Conservation (phyloP, 2,113 vertebrate genomes). For the Haemorhous mexicanus region DNA sequence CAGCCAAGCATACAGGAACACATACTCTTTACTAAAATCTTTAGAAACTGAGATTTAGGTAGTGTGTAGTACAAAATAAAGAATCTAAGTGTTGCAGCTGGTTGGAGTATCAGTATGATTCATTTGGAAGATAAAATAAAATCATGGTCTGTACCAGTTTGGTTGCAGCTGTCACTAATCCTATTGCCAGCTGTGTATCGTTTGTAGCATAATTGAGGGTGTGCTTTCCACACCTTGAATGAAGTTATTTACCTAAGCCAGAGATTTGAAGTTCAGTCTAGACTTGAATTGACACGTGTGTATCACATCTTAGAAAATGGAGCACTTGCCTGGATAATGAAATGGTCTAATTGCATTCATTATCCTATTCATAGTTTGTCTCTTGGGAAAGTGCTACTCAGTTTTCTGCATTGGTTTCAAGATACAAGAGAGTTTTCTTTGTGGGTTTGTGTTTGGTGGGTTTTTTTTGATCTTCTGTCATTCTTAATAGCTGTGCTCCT, state of each 20-base stretch:
- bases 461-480: background rate
- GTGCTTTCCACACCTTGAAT: background rate
- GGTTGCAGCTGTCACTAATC: background rate
- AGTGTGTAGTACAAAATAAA: background rate
- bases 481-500: background rate
- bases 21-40: background rate
- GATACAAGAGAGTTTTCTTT: background rate
- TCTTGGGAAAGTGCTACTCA: background rate
- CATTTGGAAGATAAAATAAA: background rate
- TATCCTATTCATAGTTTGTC: background rate
- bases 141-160: background rate
- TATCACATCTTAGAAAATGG: background rate
- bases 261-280: background rate
- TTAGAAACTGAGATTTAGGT: background rate
- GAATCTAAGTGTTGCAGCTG: background rate
- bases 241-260: background rate
- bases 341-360: background rate
- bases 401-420: background rate
- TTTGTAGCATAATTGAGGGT: background rate
- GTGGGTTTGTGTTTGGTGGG: background rate
- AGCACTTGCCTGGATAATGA: background rate
- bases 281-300: background rate
- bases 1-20: background rate
- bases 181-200: background rate
- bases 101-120: background rate